phyloP scores from a whole-genome alignment of 2,113 vertebrate species.

The Donacobius atricapilla region DNA sequence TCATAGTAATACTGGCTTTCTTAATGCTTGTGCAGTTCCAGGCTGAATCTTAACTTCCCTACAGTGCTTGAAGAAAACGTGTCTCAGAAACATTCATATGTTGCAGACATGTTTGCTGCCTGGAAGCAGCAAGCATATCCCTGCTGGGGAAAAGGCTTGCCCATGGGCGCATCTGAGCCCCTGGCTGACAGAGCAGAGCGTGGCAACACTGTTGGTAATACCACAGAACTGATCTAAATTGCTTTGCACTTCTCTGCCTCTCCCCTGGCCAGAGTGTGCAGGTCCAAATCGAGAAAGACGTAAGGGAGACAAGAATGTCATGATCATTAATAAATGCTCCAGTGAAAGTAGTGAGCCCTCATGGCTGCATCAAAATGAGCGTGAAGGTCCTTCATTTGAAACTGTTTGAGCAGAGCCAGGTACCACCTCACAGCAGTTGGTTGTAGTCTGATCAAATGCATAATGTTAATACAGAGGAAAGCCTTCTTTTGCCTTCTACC shows the following conservation, averaged over 20 bases:
- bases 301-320: background rate
- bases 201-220: background rate
- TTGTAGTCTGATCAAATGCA: background rate
- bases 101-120: background rate
- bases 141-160: background rate
- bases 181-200: rapidly evolving
- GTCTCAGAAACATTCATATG: background rate
- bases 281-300: background rate
- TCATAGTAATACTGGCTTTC: background rate
- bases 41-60: background rate
- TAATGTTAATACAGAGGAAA: background rate
- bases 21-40: background rate
- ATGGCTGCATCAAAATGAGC: background rate
- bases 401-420: background rate
- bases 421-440: background rate
- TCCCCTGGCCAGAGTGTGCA: background rate
- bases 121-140: background rate
- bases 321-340: background rate
- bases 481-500: background rate
- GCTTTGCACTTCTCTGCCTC: background rate
- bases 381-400: background rate
- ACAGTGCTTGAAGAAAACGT: background rate
- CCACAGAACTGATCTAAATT: background rate
- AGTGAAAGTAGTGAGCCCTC: background rate
- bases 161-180: rapidly evolving